phyloP scores from a whole-genome alignment of 2,113 vertebrate genomes.

The Globicephala melas region DNA sequence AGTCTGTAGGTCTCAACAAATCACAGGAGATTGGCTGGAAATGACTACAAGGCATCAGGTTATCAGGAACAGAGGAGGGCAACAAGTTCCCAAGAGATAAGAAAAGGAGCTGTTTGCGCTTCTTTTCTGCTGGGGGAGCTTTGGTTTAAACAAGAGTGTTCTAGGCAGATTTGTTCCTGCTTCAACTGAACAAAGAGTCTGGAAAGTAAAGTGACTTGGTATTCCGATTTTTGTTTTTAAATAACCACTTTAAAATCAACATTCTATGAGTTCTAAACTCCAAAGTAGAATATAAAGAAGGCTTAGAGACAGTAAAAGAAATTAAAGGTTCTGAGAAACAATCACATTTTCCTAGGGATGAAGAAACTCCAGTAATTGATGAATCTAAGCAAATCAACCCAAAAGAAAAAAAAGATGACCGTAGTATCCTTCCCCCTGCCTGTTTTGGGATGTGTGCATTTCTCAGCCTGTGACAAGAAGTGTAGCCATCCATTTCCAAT shows the following conservation, averaged over 20 bases:
- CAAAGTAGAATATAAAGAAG: constrained; percentile 15
- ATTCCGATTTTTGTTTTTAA: constrained; percentile 26
- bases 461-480: constrained; percentile 15
- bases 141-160: not conserved
- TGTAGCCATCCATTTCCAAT: constrained; percentile 10
- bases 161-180: not conserved
- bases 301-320: constrained; percentile 7
- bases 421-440: not conserved
- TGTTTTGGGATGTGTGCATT: not conserved
- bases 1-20: not conserved
- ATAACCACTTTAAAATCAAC: constrained; percentile 22
- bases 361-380: not conserved
- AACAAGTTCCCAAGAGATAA: not conserved
- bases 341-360: not conserved
- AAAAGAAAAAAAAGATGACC: not conserved
- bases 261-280: not conserved
- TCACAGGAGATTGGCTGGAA: not conserved
- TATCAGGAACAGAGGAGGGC: not conserved
- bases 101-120: not conserved
- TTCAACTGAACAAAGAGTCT: not conserved
- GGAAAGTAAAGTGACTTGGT: not conserved
- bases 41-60: not conserved
- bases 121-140: not conserved
- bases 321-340: not conserved
- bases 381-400: not conserved